Evolutionary conservation across 1,140 invertebrate genomes (phyloP).

Genomic region (Hesperophylax magnus): DNA sequence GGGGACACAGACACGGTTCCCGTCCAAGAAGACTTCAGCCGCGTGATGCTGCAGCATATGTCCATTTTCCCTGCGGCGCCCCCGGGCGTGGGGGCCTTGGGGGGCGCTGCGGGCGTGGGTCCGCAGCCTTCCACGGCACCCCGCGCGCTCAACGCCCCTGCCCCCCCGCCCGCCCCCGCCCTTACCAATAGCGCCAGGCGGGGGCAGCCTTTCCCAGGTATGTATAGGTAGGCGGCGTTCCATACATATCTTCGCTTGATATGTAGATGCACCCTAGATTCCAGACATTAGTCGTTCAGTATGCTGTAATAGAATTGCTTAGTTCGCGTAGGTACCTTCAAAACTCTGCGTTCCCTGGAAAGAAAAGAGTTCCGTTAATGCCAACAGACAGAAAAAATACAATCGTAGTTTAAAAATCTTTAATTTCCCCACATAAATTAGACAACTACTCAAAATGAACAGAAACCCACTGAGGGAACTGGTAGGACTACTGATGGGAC

Average conservation of each 20-base stretch:
- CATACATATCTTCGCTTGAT: slow-evolving; percentile 33
- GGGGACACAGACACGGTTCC: slow-evolving; percentile 83
- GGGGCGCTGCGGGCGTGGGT: slow-evolving; percentile 23
- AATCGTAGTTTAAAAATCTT: no score
- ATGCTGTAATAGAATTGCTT: no score
- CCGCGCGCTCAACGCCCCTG: slow-evolving; percentile 55
- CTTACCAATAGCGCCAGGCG: not conserved
- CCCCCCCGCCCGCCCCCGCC: slow-evolving; percentile 43
- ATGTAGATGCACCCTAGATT: slow-evolving; percentile 1
- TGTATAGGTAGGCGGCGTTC: slow-evolving; percentile 41
- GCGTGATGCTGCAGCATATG: slow-evolving; percentile 78
- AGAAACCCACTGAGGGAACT: no score
- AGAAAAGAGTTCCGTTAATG: no score
- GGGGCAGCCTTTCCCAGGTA: slow-evolving; percentile 44
- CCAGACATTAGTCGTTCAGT: no score
- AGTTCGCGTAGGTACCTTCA: no score
- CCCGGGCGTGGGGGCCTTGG: slow-evolving; percentile 46
- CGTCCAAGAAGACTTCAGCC: slow-evolving; percentile 82
- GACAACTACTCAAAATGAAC: no score
- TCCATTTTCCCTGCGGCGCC: slow-evolving; percentile 66
- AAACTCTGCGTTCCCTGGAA: no score
- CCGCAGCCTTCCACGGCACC: not conserved
- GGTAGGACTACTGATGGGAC: no score
- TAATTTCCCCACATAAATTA: no score
- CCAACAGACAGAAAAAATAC: no score